Conservation (phyloP, 1,140 invertebrate genomes). For the Diorhabda carinulata region DNA sequence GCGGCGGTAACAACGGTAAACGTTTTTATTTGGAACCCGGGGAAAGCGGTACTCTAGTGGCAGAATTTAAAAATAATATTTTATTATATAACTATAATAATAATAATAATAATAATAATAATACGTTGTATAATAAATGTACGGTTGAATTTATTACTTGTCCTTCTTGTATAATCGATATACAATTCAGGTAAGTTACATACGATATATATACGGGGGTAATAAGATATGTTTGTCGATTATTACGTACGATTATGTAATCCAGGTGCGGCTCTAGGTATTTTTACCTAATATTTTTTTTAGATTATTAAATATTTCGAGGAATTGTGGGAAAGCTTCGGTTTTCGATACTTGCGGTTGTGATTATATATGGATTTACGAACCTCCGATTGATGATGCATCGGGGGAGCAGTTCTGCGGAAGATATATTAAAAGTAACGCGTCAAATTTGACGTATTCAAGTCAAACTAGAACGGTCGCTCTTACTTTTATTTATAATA, state of each 20-base stretch:
- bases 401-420: slow-evolving; percentile 62
- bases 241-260: no score
- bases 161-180: slow-evolving; percentile 63
- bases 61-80: slow-evolving; percentile 51
- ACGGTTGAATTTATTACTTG: slow-evolving; percentile 67
- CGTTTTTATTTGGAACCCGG: slow-evolving; percentile 60
- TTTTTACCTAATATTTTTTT: slow-evolving; percentile 17
- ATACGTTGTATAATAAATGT: slow-evolving; percentile 53
- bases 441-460: slow-evolving; percentile 51
- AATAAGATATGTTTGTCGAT: no score
- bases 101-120: slow-evolving; percentile 10
- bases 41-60: slow-evolving; percentile 51
- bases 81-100: slow-evolving; percentile 28
- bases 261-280: no score
- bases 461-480: slow-evolving; percentile 61
- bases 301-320: slow-evolving; percentile 47
- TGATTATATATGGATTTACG: slow-evolving; percentile 66
- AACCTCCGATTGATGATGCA: slow-evolving; percentile 63
- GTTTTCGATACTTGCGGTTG: slow-evolving; percentile 51
- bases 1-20: slow-evolving; percentile 56
- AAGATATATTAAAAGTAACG: slow-evolving; percentile 48
- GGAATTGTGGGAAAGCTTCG: slow-evolving; percentile 43
- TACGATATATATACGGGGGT: no score
- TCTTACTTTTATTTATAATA: slow-evolving; percentile 60
- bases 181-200: slow-evolving; percentile 53